These are phyloP conservation scores for Yponomeuta plumbellus DNA, from an alignment of 2,888 invertebrate species.

Conservation along the genomic window DNA sequence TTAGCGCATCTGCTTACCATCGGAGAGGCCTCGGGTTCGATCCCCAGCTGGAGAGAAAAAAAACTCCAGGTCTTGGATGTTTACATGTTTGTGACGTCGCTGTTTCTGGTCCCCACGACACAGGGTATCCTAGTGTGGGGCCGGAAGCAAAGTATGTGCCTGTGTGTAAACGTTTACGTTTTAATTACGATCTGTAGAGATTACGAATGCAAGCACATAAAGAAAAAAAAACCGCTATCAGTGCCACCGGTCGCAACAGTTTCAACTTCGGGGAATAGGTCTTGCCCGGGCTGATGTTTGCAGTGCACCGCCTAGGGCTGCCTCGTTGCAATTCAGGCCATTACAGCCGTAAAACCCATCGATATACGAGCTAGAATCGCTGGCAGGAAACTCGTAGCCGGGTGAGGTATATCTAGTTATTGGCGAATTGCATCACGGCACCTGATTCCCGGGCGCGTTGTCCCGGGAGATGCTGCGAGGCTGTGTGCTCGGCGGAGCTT, in stretches of 20 bases:
- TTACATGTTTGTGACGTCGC: too few species aligned
- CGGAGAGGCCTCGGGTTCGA: too few species aligned
- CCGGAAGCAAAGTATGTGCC: too few species aligned
- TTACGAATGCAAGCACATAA: too few species aligned
- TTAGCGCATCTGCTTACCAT: too few species aligned
- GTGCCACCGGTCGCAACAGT: background rate
- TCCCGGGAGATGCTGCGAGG: conserved; percentile 28
- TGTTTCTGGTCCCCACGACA: too few species aligned
- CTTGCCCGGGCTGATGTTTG: background rate
- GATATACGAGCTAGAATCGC: conserved; percentile 7
- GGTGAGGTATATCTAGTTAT: conserved; percentile 25
- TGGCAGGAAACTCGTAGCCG: background rate
- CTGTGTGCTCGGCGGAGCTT: conserved; percentile 34
- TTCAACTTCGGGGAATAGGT: background rate
- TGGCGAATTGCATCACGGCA: conserved; percentile 39
- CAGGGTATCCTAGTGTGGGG: too few species aligned
- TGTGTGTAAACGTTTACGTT: too few species aligned
- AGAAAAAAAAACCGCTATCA: too few species aligned
- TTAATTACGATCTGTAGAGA: too few species aligned
- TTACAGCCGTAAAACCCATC: background rate
- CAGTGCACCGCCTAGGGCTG: conserved; percentile 3
- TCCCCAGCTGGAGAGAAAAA: too few species aligned
- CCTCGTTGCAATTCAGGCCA: background rate
- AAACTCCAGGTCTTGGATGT: too few species aligned
- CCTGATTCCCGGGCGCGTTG: conserved; percentile 34